A percentile compares a stretch with the other conserved stretches of the same genome.
Conservation (phyloP, 1,140 invertebrate species). For the Bombus impatiens region DNA sequence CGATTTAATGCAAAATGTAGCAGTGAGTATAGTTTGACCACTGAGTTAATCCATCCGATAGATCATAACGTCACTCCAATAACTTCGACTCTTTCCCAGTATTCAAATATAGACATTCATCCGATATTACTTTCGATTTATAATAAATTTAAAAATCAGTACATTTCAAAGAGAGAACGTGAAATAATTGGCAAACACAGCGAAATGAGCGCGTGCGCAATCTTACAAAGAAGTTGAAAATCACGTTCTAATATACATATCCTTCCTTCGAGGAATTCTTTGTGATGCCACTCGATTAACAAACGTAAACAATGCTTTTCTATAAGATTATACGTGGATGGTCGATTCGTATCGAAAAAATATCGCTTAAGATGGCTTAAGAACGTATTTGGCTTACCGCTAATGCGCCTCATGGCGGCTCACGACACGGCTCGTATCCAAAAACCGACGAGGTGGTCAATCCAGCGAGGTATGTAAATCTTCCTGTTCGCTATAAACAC, state of each 20-base stretch:
- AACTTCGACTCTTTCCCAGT: no score
- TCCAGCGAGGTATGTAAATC: constrained; percentile 52
- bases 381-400: constrained; percentile 70
- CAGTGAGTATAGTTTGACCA: neutral
- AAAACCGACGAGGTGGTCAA: constrained; percentile 48
- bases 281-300: neutral
- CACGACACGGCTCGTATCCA: constrained; percentile 65
- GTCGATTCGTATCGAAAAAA: neutral
- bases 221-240: neutral
- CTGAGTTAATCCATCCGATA: neutral
- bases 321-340: neutral
- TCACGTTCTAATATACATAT: neutral
- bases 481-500: constrained; percentile 63
- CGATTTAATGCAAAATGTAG: neutral
- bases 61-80: neutral
- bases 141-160: neutral
- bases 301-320: neutral
- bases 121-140: neutral
- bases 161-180: neutral
- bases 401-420: constrained; percentile 78
- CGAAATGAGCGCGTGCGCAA: constrained; percentile 1
- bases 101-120: neutral
- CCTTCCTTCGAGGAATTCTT: neutral
- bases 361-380: constrained; percentile 20
- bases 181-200: constrained; percentile 7